Evolutionary conservation across 2,888 invertebrate species (phyloP), one percentile per base, ranked within the genome.

Genomic region (Pachliopta kotzebuea): DNA sequence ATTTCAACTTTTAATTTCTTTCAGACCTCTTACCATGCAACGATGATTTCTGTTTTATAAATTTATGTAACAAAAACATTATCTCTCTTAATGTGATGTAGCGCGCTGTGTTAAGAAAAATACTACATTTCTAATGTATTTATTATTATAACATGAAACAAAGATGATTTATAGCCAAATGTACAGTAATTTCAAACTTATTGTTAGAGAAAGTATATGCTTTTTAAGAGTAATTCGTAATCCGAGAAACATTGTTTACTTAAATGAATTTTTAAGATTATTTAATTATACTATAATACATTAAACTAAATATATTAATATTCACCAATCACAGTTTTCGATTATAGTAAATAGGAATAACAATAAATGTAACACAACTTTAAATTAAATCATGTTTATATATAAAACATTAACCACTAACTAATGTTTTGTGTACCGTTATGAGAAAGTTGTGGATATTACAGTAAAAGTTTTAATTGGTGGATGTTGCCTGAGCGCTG

Each of bases 401-500:
- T 18, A 4, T 8, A 45, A n/a, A 45, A 45, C 7, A 45, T 18
- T 45, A 11, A 6, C 9, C 18, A 53, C 31, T 21, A 61, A 62
- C 17, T 55, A 66, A 65, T 65, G 67, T 62, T 60, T 58, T 66
- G 62, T 71, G 67, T 85, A 57, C 67, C 64, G 67, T 65, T 67
- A 59, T 64, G 66, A 69, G 69, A 69, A 67, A 69, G 67, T 64
- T 62, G 62, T 63, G 23, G 24, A 52, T 59, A 56, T 42, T 50
- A 64, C 56, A 66, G 69, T 69, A 69, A 69, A 67, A 69, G 67
- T 66, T 67, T 64, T 69, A 69, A 68, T 69, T 67, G 67, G 45
- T 60, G 55, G 66, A 69, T 67, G 60, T 75, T 58, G 62, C 57
- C 65, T 24, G 59, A 21, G 54, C 55, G 26, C 26, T 42, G 59